phyloP scores from a whole-genome alignment of 2,113 vertebrate genomes.

The Sylvilagus bachmani region DNA sequence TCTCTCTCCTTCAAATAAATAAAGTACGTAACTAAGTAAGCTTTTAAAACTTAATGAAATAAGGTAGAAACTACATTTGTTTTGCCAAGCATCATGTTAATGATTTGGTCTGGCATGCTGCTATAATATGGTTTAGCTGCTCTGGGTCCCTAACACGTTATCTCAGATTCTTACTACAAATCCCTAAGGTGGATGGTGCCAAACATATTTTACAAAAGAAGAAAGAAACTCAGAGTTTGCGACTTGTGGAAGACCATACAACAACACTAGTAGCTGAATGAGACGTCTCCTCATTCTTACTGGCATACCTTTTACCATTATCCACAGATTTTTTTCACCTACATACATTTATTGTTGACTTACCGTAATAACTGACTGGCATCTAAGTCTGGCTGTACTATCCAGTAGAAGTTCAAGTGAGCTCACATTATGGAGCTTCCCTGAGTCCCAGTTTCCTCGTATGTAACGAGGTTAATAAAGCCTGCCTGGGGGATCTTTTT shows the following conservation, averaged over 20 bases:
- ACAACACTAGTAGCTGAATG: background rate
- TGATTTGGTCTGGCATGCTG: background rate
- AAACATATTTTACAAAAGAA: conserved; percentile 7
- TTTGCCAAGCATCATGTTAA: background rate
- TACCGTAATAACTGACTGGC: background rate
- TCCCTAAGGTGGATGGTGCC: background rate
- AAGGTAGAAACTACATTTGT: background rate
- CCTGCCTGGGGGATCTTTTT: background rate
- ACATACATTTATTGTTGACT: background rate
- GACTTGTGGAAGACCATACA: background rate
- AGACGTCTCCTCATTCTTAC: background rate
- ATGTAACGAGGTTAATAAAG: background rate
- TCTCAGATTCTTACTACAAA: conserved; percentile 12
- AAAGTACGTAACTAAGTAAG: too few species aligned
- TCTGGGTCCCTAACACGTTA: background rate
- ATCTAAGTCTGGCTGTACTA: background rate
- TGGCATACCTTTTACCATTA: background rate
- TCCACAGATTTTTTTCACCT: background rate
- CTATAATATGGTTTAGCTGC: background rate
- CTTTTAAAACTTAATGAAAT: background rate
- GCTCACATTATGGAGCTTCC: background rate
- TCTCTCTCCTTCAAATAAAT: too few species aligned
- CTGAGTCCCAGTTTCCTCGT: background rate
- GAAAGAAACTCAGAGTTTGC: conserved; percentile 1
- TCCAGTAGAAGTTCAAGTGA: background rate